phyloP scores from a whole-genome alignment of 1,140 invertebrate genomes.

The Pseudoatta argentina region DNA sequence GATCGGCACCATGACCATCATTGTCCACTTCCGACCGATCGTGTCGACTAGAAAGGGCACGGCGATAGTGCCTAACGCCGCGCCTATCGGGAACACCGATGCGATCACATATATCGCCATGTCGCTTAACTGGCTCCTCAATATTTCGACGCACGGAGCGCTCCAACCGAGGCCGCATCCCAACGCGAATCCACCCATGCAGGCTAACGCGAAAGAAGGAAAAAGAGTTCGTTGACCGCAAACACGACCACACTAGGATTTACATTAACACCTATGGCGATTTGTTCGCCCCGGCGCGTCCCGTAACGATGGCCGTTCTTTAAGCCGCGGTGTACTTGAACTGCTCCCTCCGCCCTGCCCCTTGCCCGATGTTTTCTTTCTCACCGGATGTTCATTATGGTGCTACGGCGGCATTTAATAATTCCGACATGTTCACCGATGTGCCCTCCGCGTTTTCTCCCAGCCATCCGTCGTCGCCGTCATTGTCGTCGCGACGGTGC shows the following conservation, averaged over 20 bases:
- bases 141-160: slow-evolving; percentile 82
- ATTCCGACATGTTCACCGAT: slow-evolving; percentile 24
- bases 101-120: slow-evolving; percentile 84
- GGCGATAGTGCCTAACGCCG: slow-evolving; percentile 83
- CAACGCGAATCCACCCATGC: slow-evolving; percentile 77
- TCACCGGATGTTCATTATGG: slow-evolving; percentile 45
- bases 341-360: neutral
- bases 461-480: neutral
- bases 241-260: slow-evolving; percentile 29
- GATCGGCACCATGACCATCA: slow-evolving; percentile 83
- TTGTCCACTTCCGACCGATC: slow-evolving; percentile 86
- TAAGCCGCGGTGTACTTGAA: neutral
- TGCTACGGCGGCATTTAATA: slow-evolving; percentile 25
- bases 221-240: slow-evolving; percentile 37
- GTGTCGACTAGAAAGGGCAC: slow-evolving; percentile 86
- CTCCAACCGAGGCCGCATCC: slow-evolving; percentile 85
- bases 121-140: slow-evolving; percentile 73
- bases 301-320: slow-evolving; percentile 27
- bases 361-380: neutral
- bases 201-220: slow-evolving; percentile 60
- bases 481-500: slow-evolving; percentile 31
- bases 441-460: slow-evolving; percentile 16
- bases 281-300: slow-evolving; percentile 36
- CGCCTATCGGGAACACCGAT: slow-evolving; percentile 85
- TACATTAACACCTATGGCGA: slow-evolving; percentile 9